These are phyloP conservation scores for Stegodyphus dumicola DNA, from an alignment of 1,140 invertebrate genomes.

Conservation along the genomic window DNA sequence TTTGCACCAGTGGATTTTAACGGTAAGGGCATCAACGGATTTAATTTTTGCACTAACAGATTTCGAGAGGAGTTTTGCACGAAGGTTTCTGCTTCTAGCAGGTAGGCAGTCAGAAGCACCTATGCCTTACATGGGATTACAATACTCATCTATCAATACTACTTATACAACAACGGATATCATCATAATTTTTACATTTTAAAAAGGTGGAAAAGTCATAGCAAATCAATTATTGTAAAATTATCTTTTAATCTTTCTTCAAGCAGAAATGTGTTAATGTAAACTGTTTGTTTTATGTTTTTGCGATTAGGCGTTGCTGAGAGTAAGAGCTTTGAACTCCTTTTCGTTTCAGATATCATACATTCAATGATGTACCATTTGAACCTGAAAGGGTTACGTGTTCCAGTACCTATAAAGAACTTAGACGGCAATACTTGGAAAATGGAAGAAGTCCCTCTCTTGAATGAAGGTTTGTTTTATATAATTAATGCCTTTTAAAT, in stretches of 20 bases:
- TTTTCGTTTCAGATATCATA: conserved; percentile 18
- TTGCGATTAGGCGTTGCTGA: no score
- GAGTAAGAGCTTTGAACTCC: no score
- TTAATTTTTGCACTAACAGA: no score
- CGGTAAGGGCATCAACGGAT: no score
- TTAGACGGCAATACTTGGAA: conserved; percentile 16
- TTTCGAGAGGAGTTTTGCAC: no score
- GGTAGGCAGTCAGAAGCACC: no score
- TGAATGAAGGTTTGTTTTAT: conserved; percentile 35
- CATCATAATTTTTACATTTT: background rate
- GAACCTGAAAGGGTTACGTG: conserved; percentile 1
- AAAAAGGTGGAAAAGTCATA: background rate
- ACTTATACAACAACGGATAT: background rate
- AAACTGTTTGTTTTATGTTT: no score
- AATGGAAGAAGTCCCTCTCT: conserved; percentile 21
- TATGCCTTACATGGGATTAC: no score
- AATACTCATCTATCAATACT: background rate
- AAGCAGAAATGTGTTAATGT: background rate
- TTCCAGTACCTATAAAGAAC: conserved; percentile 8
- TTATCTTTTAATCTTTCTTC: background rate
- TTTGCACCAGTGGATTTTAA: no score
- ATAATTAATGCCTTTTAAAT: background rate
- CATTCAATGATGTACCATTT: conserved; percentile 9
- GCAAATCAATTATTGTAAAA: background rate
- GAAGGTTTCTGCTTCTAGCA: no score